Base-by-base conservation (phyloP, 2,113 vertebrate species). In the Oenanthe oenanthe region DNA sequence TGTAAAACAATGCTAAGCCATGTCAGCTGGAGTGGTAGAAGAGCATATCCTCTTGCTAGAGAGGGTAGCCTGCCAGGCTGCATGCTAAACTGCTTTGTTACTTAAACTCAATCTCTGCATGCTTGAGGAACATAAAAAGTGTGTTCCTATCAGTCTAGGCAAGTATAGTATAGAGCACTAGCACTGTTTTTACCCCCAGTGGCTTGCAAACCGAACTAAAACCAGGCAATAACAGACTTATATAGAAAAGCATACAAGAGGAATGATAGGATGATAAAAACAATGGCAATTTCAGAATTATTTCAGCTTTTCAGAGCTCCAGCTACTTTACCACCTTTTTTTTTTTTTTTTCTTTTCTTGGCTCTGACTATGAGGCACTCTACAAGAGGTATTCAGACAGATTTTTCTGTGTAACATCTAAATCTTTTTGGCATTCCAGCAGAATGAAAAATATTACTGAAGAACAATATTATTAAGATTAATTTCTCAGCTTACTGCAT, bases 371-470 rank as follows among this genome's bases (percentile, higher is more conserved):
- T 38, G 40, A 93, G 38, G 9, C 17, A 71, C 15, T 61, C n/a
- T 61, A 67, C 16, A 92, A 91, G 67, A 43, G 31, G 1, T 67
- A 86, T 61, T 77, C 45, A 78, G 71, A 83, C 24, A 76, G 36
- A 78, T 84, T 87, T 32, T 54, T 95, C 80, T 20, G 36, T 63
- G 32, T 78, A 81, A 63, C 10, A 29, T 89, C 61, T 91, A 91
- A 92, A 89, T 65, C 9, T 51, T 95, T 71, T 63, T 57, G 28
- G 10, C 70, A 61, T 89, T 87, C 43, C 40, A 68, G 53, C 26
- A 89, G 53, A 75, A 95, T 85, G 61, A 94, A 89, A 92, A 89
- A 65, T 28, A 75, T 81, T 81, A 78, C 65, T 81, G n/a, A 86
- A 72, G 6, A 48, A 61, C 14, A 34, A 26, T 81, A 82, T 71